phyloP scores from a whole-genome alignment of 2,113 vertebrate genomes.

The Nothobranchius furzeri region DNA sequence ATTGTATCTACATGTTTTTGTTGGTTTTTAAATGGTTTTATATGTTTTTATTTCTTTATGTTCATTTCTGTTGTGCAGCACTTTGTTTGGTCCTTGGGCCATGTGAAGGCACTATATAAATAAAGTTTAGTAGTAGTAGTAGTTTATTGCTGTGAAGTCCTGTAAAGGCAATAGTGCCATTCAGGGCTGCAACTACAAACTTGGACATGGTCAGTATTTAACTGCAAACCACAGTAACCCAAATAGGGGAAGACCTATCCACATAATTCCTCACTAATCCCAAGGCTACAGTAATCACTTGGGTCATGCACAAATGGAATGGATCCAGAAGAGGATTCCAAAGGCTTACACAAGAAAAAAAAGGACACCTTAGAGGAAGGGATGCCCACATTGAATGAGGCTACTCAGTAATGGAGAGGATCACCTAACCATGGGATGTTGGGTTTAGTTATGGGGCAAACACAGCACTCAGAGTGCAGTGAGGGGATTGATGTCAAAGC shows the following conservation, averaged over 20 bases:
- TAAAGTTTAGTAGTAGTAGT: no score
- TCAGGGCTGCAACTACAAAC: no score
- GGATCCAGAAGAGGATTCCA: slow-evolving; percentile 37
- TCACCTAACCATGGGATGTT: slow-evolving; percentile 21
- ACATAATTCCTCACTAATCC: slow-evolving; percentile 51
- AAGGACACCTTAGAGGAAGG: slow-evolving; percentile 6
- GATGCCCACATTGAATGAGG: not conserved
- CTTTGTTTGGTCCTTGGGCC: no score
- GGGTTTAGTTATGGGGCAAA: slow-evolving; percentile 68
- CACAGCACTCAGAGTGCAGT: slow-evolving; percentile 51
- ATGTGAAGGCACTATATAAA: no score
- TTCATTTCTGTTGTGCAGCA: no score
- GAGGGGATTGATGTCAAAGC: slow-evolving; percentile 71
- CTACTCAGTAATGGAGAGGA: not conserved
- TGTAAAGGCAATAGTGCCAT: no score
- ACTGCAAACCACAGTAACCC: slow-evolving; percentile 10
- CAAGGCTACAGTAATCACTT: slow-evolving; percentile 42
- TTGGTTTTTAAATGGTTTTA: no score
- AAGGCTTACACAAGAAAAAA: slow-evolving; percentile 29
- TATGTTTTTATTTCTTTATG: no score
- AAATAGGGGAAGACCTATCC: slow-evolving; percentile 39
- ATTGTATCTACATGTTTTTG: no score
- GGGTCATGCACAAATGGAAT: slow-evolving; percentile 6
- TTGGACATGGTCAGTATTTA: not conserved
- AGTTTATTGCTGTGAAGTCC: no score